Evolutionary conservation across 1,140 invertebrate genomes (phyloP).

Genomic region (Brachionus calyciflorus): DNA sequence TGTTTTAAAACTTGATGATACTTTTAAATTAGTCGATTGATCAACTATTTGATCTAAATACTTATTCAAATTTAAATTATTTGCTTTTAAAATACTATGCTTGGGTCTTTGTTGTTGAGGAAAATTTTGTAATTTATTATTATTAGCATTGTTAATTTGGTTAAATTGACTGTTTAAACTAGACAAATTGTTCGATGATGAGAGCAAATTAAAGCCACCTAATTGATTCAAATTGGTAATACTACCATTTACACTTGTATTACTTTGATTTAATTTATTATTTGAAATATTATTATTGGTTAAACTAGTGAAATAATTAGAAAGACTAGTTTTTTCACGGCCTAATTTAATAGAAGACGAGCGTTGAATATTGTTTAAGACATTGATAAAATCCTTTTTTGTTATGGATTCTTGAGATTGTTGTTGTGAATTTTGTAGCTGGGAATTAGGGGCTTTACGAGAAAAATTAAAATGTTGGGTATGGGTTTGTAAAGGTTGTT

Average conservation of each 20-base stretch:
- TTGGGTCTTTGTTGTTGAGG: background rate
- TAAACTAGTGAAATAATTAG: conserved; percentile 33
- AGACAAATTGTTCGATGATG: conserved; percentile 32
- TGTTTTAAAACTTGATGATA: conserved; percentile 12
- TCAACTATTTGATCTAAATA: conserved; percentile 15
- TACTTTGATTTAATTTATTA: conserved; percentile 1
- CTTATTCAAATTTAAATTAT: conserved; percentile 34
- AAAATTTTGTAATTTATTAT: no score
- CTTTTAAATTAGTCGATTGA: conserved; percentile 12
- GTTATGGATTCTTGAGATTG: conserved; percentile 12
- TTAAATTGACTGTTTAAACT: conserved; percentile 19
- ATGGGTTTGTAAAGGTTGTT: background rate
- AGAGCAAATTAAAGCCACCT: conserved; percentile 6
- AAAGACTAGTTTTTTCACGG: conserved; percentile 44
- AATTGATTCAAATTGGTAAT: conserved; percentile 15
- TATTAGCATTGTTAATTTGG: no score
- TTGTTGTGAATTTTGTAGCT: background rate
- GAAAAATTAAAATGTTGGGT: conserved; percentile 22
- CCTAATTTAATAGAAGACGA: conserved; percentile 15
- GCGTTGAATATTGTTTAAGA: conserved; percentile 2
- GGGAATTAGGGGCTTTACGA: background rate
- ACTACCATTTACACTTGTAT: conserved; percentile 18
- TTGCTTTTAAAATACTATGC: background rate
- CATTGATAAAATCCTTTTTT: conserved; percentile 36
- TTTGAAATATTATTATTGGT: conserved; percentile 10